Evolutionary conservation across 2,888 invertebrate genomes (phyloP).

Genomic region (Standfussiana lucernea): DNA sequence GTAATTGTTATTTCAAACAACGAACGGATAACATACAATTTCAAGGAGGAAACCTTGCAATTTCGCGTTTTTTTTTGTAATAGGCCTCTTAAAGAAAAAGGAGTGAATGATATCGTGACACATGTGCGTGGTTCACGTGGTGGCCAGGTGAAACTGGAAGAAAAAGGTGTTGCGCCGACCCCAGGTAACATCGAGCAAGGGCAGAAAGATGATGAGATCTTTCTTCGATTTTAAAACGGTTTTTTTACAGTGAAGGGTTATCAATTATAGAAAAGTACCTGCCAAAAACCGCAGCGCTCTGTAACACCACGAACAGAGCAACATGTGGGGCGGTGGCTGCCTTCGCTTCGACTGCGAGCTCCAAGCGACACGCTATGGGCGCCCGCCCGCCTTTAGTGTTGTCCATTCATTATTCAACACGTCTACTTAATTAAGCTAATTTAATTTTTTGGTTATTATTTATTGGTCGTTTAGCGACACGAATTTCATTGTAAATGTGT

Average conservation of each 20-base stretch:
- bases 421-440: slow-evolving; percentile 35
- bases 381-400: slow-evolving; percentile 49
- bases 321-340: slow-evolving; percentile 69
- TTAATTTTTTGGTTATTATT: slow-evolving; percentile 25
- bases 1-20: no score
- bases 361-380: slow-evolving; percentile 20
- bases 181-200: neutral
- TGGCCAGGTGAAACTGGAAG: no score
- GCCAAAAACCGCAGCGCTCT: slow-evolving; percentile 68
- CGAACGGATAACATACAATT: no score
- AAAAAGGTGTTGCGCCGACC: neutral
- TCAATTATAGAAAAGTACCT: slow-evolving; percentile 66
- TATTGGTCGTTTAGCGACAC: slow-evolving; percentile 18
- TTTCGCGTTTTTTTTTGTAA: no score
- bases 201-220: neutral
- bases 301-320: slow-evolving; percentile 74
- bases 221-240: neutral
- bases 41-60: no score
- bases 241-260: slow-evolving; percentile 4
- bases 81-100: no score
- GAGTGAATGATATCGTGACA: neutral
- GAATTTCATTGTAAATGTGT: slow-evolving; percentile 1
- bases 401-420: slow-evolving; percentile 46
- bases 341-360: slow-evolving; percentile 54
- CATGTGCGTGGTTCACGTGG: neutral